Base-by-base conservation (phyloP, 1,140 invertebrate genomes). In the Platyscapa corneri region DNA sequence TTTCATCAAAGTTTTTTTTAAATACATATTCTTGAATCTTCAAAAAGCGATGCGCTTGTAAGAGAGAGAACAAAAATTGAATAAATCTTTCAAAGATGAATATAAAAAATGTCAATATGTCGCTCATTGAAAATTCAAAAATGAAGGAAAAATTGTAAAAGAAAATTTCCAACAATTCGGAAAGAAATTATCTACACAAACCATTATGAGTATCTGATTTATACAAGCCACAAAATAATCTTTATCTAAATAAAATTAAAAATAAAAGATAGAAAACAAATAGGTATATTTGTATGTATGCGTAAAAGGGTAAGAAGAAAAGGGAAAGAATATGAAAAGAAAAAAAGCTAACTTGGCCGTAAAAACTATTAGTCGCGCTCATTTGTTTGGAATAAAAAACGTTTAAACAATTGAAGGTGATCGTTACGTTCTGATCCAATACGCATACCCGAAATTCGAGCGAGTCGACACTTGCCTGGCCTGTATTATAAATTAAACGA, bases 381-480 rank as follows among this genome's bases (percentile, higher is more conserved):
- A 32, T 70, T 78, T 74, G 23, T 53, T 60, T 83, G 60, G 30
- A 84, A 56, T 78, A 80, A 56, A 64, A 85, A 65, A 80, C 20
- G n/a, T 30, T 42, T 42, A 77, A 72, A 74, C 42, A 84, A 23
- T 82, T 23, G 34, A 78, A 85, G 84, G 87, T 88, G 87, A 88
- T 88, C 80, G 85, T 87, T 87, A 88, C 86, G 87, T 86, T 90
- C 85, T 87, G 84, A 90, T 89, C 88, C 89, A 90, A 90, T 89
- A 89, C 88, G 88, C 89, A 89, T 90, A 88, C 87, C 87, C 88
- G 88, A 88, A 80, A 87, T 86, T 87, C 87, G 74, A 84, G 60
- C 37, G 79, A 82, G 65, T 83, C 85, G 46, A 78, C 39, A 75
- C 84, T 75, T 74, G 64, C 46, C 65, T 74, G 76, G 75, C 76